Evolutionary conservation across 2,113 vertebrate genomes (phyloP), one percentile per base, ranked within the genome.

Genomic region (Pangasianodon gigas): DNA sequence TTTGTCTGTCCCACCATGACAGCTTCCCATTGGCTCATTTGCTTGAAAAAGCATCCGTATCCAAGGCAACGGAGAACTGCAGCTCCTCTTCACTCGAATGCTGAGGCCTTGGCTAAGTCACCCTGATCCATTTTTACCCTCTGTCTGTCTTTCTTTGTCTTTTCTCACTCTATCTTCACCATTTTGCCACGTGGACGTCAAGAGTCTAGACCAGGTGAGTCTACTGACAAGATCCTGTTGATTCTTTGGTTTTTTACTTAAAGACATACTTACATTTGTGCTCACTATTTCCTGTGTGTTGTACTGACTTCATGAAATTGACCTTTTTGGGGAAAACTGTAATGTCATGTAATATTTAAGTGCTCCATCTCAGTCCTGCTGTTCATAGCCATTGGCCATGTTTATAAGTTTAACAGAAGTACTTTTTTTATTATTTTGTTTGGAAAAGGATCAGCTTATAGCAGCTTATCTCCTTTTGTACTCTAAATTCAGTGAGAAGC

Each of bases 1-100:
- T 91, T 91, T 93, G 90, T 91, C 85, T 88, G 89, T 88, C 60
- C 37, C 71, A 90, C 60, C 88, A 90, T 79, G 44, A 52, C 46
- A 89, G 89, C 84, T 74, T 80, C 58, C 88, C 88, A 93, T 93
- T 93, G 92, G 92, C 86, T 88, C 86, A 86, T 56, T 89, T 88
- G 80, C 91, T 93, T 93, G 90, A 93, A 92, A 93, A 91, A 93
- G 92, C 92, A 93, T 91, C 91, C 85, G 87, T 93, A 84, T 75
- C 91, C 91, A 93, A 90, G 92, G 90, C 77, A 87, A 93, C 92
- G 84, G 56, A 81, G 79, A 80, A 88, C 84, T 79, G 89, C 75
- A 90, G 91, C 80, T 89, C 90, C 92, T 84, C 92, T 92, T 92
- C 91, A 92, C 84, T 92, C 41, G 79, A 87, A 85, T 90, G 80